Evolutionary conservation across 1,140 invertebrate genomes (phyloP), one percentile per base, ranked within the genome.

Genomic region (Cotesia typhae): DNA sequence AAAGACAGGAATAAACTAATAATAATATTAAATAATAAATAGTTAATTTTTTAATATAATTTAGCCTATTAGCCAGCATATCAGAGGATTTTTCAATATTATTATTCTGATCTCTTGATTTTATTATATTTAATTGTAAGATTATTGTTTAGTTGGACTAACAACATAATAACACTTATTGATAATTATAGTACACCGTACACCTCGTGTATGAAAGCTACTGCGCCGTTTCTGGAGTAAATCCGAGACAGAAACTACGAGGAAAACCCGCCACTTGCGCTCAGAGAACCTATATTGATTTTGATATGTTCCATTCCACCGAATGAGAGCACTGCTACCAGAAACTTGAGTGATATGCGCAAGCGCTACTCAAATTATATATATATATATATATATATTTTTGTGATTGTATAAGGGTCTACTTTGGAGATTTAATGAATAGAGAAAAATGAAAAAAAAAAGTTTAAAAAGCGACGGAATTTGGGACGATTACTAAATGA

Each of bases 201-300:
- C 6, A 9, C 10, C 41, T 9, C 41, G 41, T 47, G 41, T 7
- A 47, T 47, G 41, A 10, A 14, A 57, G 60, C 20, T 70, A 64
- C 69, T 70, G 59, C 60, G 60, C 67, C 35, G 17, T 70, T 12
- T 51, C 60, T 17, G 12, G 47, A 20, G 5, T 35, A 28, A 61
- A 5, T 28, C 59, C 59, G n/a, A 17, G 53, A 61, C 9, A 12
- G 36, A 14, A 37, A 41, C 37, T 41, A 65, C 35, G 9, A 41
- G 63, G 9, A 47, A 4, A 5, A 10, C 59, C 52, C 66, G 69
- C 69, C 60, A 70, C 69, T 57, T 69, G 67, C 64, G 35, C 60
- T 51, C 10, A 10, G 55, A 17, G 37, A 60, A 35, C 20, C 69
- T 70, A 70, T 70, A 57, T 57, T 55, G 69, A 70, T 70, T 70